A percentile compares a stretch with the other conserved stretches of the same genome.
phyloP scores from a whole-genome alignment of 1,140 invertebrate genomes.

The Drosophila gunungcola region DNA sequence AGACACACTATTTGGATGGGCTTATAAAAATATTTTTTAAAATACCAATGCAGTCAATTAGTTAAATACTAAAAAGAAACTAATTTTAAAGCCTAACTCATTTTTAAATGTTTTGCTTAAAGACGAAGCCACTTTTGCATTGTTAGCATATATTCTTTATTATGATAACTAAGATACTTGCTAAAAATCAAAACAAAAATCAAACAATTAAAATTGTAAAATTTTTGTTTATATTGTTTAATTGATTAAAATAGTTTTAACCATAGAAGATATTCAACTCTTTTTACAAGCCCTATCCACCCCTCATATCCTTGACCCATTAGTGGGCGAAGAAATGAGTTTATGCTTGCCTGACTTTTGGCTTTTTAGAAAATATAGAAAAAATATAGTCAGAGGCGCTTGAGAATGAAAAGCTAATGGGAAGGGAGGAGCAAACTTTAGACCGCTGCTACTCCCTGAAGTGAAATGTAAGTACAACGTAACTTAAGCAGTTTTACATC shows the following conservation, averaged over 20 bases:
- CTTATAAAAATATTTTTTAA: not conserved
- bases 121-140: no score
- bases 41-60: not conserved
- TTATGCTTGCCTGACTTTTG: conserved; percentile 65
- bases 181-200: no score
- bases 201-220: no score
- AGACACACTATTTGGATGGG: not conserved
- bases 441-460: conserved; percentile 49
- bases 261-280: not conserved
- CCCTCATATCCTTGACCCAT: conserved; percentile 17
- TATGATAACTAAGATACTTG: no score
- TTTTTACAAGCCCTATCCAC: conserved; percentile 7
- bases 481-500: conserved; percentile 81
- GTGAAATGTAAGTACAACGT: conserved; percentile 81
- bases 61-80: no score
- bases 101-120: no score
- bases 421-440: conserved; percentile 28
- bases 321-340: conserved; percentile 54
- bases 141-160: no score
- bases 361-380: conserved; percentile 59
- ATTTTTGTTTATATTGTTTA: no score
- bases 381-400: conserved; percentile 28
- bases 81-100: no score
- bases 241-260: no score
- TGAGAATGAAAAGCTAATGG: conserved; percentile 3